Percentiles rank a stretch among this genome's conserved stretches.
phyloP scores from a whole-genome alignment of 1,140 invertebrate species.

The Drosophila rufa region DNA sequence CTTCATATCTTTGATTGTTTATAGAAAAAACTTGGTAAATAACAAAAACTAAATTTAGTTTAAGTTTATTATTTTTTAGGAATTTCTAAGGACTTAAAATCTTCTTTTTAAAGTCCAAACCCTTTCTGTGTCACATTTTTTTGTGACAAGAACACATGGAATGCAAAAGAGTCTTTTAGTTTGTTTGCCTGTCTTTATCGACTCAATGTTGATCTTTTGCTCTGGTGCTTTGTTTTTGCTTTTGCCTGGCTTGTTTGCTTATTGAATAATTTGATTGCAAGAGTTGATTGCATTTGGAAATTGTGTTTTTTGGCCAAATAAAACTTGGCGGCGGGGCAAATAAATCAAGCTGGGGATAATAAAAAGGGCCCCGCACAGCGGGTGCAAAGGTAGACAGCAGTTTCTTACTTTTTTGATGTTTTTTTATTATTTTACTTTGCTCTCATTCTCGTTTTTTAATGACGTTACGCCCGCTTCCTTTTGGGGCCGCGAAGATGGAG shows the following conservation, averaged over 20 bases:
- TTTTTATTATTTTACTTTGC: constrained; percentile 11
- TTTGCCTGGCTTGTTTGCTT: constrained; percentile 29
- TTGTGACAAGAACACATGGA: constrained; percentile 5
- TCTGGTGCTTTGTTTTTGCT: constrained; percentile 22
- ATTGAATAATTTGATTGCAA: constrained; percentile 56
- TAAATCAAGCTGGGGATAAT: constrained; percentile 66
- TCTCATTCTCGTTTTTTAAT: constrained; percentile 58
- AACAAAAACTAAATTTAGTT: not conserved
- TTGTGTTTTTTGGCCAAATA: constrained; percentile 48
- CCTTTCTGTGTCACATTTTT: constrained; percentile 8
- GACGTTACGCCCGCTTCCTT: constrained; percentile 76
- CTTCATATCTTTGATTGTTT: not conserved
- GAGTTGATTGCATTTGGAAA: constrained; percentile 60
- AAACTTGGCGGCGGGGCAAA: constrained; percentile 55
- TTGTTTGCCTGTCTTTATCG: constrained; percentile 13
- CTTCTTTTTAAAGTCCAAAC: too few species aligned
- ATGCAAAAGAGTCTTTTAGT: constrained; percentile 22
- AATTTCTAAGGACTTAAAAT: not conserved
- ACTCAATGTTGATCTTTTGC: constrained; percentile 24
- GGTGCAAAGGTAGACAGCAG: constrained; percentile 16
- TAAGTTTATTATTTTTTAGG: not conserved
- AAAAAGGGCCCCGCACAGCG: constrained; percentile 45
- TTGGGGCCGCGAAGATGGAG: constrained; percentile 43
- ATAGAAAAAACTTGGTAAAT: not conserved
- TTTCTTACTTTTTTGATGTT: constrained; percentile 9